Evolutionary conservation across 2,797 vertebrate genomes (phyloP), one percentile per base, ranked within the genome.

Genomic region (Hemitrygon akajei): DNA sequence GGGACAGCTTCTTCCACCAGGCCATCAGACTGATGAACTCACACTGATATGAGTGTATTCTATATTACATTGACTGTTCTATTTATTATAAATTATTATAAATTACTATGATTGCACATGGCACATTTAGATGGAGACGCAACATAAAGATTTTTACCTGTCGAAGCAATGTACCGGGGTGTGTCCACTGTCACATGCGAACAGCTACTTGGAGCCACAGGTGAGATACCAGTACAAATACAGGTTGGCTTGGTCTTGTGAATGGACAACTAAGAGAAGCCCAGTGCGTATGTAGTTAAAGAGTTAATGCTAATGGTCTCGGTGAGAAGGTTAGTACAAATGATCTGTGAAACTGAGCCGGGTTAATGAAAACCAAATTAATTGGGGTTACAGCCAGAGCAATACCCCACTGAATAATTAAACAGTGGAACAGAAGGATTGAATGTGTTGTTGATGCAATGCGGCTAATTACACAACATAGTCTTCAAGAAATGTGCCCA

Each of bases 381-480:
- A 95, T 79, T 58, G 94, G 95, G 95, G 95, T 94, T 96, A 95
- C 94, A 95, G 95, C 95, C 80, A 93, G 94, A 95, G 95, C 94
- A 69, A 93, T 30, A 95, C 95, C 95, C 96, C 95, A 96, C 95
- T 95, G 95, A 95, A 95, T 95, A 94, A 95, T 94, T 95, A 94
- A 97, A 86, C 94, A 95, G 94, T 81, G 95, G 95, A 96, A 95
- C 96, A 96, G 95, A 96, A 96, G 77, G 94, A 66, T 94, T 93
- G 95, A 96, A 95, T 95, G 95, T 95, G 95, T 96, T 95, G 95
- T 95, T 95, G 94, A 95, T 89, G 94, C 94, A 69, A 0, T 86
- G 93, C 87, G 96, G 95, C 94, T 95, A 96, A 96, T 96, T 96
- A 96, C 94, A 91, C 95, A 95, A 1, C 91, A 94, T 95, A 96